Conservation (phyloP, 2,888 invertebrate genomes). For the Dendrolimus pini region DNA sequence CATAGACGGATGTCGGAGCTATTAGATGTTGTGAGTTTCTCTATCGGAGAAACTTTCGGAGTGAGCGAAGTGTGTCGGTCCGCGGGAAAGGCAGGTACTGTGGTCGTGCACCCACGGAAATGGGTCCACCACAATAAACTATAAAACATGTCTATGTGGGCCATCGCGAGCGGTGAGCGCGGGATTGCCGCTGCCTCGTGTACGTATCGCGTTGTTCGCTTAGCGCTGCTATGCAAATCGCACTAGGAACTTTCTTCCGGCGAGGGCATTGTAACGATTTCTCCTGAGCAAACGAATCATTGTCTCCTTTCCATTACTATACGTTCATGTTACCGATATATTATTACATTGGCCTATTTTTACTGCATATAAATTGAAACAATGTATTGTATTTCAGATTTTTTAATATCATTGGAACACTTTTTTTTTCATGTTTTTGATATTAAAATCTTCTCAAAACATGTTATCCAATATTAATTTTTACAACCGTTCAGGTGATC, state of each 20-base stretch:
- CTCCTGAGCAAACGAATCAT: slow-evolving; percentile 43
- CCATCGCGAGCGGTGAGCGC: slow-evolving; percentile 41
- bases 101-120: slow-evolving; percentile 67
- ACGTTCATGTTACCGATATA: not conserved
- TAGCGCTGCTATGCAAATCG: slow-evolving; percentile 61
- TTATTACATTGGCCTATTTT: not conserved
- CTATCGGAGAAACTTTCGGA: slow-evolving; percentile 71
- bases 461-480: too few species aligned
- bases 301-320: slow-evolving; percentile 28
- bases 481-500: too few species aligned
- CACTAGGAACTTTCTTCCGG: slow-evolving; percentile 70
- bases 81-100: slow-evolving; percentile 39
- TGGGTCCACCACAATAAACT: slow-evolving; percentile 68
- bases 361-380: not conserved
- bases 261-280: slow-evolving; percentile 65
- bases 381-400: too few species aligned
- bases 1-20: slow-evolving; percentile 72
- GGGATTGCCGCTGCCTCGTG: slow-evolving; percentile 34
- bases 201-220: slow-evolving; percentile 19
- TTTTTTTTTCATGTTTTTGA: too few species aligned
- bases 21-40: slow-evolving; percentile 72
- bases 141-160: slow-evolving; percentile 65
- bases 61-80: slow-evolving; percentile 63
- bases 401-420: too few species aligned
- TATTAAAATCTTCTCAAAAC: too few species aligned